Conservation (phyloP, 2,888 invertebrate genomes). For the Mythimna lalbum region DNA sequence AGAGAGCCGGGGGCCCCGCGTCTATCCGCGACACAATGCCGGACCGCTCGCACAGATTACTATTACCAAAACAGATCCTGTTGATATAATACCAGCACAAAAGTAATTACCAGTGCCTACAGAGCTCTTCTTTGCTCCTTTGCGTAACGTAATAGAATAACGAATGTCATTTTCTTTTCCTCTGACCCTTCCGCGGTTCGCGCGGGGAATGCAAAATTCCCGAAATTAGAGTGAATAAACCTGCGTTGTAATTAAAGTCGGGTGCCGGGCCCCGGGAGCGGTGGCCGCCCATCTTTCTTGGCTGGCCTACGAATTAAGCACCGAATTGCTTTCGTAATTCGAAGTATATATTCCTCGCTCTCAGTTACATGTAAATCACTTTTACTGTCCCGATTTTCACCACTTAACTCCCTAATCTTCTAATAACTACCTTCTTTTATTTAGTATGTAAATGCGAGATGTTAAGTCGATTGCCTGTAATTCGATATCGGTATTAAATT, state of each 20-base stretch:
- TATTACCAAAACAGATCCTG: conserved; percentile 72
- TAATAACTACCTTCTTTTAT: conserved; percentile 76
- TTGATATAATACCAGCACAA: conserved; percentile 74
- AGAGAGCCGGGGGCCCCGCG: conserved; percentile 25
- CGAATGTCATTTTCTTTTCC: conserved; percentile 90
- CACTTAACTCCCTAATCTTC: conserved; percentile 81
- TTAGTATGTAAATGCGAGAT: conserved; percentile 73
- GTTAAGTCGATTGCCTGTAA: conserved; percentile 64
- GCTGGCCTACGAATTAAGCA: conserved; percentile 90
- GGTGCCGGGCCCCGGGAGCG: conserved; percentile 77
- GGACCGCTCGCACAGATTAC: conserved; percentile 64
- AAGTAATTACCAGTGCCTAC: conserved; percentile 84
- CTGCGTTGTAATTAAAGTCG: conserved; percentile 89
- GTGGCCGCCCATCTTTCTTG: conserved; percentile 88
- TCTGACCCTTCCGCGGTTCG: conserved; percentile 90
- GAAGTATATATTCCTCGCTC: conserved; percentile 89
- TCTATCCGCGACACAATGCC: conserved; percentile 64
- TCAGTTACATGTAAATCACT: conserved; percentile 89
- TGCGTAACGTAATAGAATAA: conserved; percentile 89
- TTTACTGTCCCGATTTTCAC: conserved; percentile 87
- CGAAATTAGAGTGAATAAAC: conserved; percentile 90
- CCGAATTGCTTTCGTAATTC: conserved; percentile 90
- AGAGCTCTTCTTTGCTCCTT: conserved; percentile 83
- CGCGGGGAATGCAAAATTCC: conserved; percentile 89
- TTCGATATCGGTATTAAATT: conserved; percentile 64